Base-by-base conservation (phyloP, 2,888 invertebrate species). In the Celastrina argiolus region DNA sequence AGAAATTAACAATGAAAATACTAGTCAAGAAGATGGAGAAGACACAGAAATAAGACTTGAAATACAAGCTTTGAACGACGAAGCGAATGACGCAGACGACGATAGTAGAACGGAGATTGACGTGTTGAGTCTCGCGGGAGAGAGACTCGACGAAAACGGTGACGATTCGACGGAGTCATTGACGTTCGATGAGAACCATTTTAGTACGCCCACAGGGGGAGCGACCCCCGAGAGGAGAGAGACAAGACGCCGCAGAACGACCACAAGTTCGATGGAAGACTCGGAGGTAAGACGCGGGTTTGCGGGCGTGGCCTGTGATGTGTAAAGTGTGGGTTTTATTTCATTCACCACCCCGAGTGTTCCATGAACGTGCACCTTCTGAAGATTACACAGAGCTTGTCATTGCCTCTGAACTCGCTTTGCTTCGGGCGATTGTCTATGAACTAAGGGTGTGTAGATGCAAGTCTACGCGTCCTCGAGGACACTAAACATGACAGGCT, bases 131-230 rank as follows among this genome's bases (percentile, higher is more conserved):
- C 69, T 69, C 66, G 69, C 70, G n/a, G 70, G 71, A 45, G 73
- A 72, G 22, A 69, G 68, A 65, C 68, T 70, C 2, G 70, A 71
- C 1, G 69, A 72, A 7, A 67, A 70, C 6, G 71, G 69, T 12
- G 71, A 70, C 14, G 82, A 78, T 41, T 76, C 77, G 8, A 78
- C 79, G 18, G 81, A 80, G 64, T 74, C 79, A n/a, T 71, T 89
- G 74, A 89, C 87, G 26, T 89, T 91, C 71, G 90, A 92, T 74
- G 91, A 91, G 80, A 91, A 91, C 74, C 91, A 92, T 77, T 91
- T 92, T 77, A 92, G 90, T 74, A 91, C 91, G 66, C 91, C 91
- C 56, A 82, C 81, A 14, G 87, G 81, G n/a, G 85, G 83, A 56
- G 79, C 74, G 2, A 80, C 83, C 34, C 87, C 87, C 34, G 77